These are phyloP conservation scores for Pluvialis apricaria DNA, from an alignment of 2,113 vertebrate species.

Conservation along the genomic window DNA sequence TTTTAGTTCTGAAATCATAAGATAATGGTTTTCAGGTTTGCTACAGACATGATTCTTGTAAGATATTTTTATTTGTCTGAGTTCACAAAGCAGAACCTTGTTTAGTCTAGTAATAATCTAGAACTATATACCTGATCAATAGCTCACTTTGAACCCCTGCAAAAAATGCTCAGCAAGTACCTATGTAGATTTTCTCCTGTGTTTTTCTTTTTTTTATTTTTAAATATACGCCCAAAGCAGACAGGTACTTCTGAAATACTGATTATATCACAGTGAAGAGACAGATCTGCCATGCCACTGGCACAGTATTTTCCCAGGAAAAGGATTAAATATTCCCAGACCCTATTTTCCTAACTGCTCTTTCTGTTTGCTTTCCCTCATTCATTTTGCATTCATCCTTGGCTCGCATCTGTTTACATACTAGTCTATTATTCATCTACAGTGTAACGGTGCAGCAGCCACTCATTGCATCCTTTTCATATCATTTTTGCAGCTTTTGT, in stretches of 20 bases:
- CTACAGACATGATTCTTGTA: not conserved
- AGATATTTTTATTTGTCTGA: not conserved
- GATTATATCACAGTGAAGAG: not conserved
- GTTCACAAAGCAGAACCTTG: not conserved
- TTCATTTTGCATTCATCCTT: conserved; percentile 43
- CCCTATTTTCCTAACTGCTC: conserved; percentile 8
- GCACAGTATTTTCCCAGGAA: not conserved
- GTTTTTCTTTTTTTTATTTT: not conserved
- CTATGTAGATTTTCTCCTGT: not conserved
- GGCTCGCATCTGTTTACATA: conserved; percentile 49
- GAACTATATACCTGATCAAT: not conserved
- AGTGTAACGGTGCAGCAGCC: conserved; percentile 35
- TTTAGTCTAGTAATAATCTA: not conserved
- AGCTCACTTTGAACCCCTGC: not conserved
- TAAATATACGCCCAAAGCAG: not conserved
- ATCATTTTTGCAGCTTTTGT: conserved; percentile 42
- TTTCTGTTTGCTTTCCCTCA: conserved; percentile 9
- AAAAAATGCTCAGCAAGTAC: not conserved
- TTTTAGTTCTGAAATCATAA: not conserved
- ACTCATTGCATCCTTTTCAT: conserved; percentile 27
- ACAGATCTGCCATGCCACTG: not conserved
- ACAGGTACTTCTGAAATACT: not conserved
- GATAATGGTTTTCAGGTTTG: not conserved
- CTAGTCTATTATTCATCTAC: conserved; percentile 63
- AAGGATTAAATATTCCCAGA: conserved; percentile 6